Percentiles rank a stretch among this genome's conserved stretches.
Evolutionary conservation across 2,113 vertebrate genomes (phyloP).

Genomic region (Desmodus rotundus): DNA sequence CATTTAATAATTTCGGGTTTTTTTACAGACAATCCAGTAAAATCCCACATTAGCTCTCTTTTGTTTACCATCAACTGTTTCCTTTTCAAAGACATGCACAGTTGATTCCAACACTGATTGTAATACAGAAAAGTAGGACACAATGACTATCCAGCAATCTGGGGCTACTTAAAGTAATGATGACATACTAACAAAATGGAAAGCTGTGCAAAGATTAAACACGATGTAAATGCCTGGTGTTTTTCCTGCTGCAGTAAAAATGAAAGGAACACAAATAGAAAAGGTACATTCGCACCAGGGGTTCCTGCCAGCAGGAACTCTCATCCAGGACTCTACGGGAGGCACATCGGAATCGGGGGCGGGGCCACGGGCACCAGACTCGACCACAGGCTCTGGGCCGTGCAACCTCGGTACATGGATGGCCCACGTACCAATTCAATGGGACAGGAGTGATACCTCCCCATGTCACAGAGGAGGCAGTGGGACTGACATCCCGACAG

Average conservation of each 20-base stretch:
- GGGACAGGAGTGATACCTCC: not conserved
- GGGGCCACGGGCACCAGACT: too few relatives aligned
- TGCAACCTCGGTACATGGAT: not conserved
- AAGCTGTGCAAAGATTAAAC: not conserved
- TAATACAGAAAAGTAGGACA: not conserved
- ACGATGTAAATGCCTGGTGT: not conserved
- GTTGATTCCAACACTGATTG: not conserved
- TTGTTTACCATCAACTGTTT: not conserved
- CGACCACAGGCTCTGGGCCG: not conserved
- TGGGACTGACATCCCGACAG: fast-evolving
- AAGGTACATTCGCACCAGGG: not conserved
- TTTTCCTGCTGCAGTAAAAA: not conserved
- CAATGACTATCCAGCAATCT: not conserved
- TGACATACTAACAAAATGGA: not conserved
- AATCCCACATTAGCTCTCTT: not conserved
- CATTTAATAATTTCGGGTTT: not conserved
- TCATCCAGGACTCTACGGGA: not conserved
- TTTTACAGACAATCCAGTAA: not conserved
- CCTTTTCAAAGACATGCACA: not conserved
- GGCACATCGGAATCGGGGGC: not conserved
- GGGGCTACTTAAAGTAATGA: not conserved
- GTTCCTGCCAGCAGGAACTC: not conserved
- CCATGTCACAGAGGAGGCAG: not conserved
- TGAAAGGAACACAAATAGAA: not conserved
- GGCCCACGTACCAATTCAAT: not conserved